Base-by-base conservation (phyloP, 2,113 vertebrate genomes). In the Cryptomyrus ogoouensis region DNA sequence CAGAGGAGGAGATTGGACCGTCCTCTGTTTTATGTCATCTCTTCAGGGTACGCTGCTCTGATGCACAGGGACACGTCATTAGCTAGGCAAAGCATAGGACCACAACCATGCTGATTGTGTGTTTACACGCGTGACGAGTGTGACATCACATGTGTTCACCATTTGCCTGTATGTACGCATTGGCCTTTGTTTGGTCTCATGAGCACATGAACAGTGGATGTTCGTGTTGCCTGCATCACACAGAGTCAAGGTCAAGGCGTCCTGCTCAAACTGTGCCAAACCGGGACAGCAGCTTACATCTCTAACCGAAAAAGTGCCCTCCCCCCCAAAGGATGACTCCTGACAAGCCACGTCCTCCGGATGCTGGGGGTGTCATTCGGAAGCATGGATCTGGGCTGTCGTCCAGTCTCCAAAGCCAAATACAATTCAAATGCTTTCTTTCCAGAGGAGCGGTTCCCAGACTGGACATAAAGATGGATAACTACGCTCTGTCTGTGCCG, bases 381-480 rank as follows among this genome's bases (percentile, higher is more conserved):
- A 17, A 74, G 5, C 44, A 12, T 3, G 62, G 19, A 13, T 85
- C 47, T 56, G 24, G 85, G 27, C 31, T 58, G 80, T 84, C 89
- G 2, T 42, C 24, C 70, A 70, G 6, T 47, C 52, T n/a, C 52
- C 15, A 21, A 62, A 85, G 50, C 80, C 19, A 56, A 84, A 89
- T 52, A 31, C 70, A 49, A 88, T 74, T 35, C 39, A 44, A 88
- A 80, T 42, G 74, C 31, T 42, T 17, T 80, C 12, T 74, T 42
- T 77, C 7, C 35, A 46, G 44, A 86, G 50, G 88, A 13, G 50
- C 10, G 21, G 7, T 84, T 47, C 85, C 92, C 92, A 50, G 91
- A 91, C 93, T 93, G 58, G 56, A 90, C 89, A 52, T 89, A 88
- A 7, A 52, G 87, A 17, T 90, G 92, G 86, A 88, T 94, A 92